Evolutionary conservation across 2,888 invertebrate genomes (phyloP).

Genomic region (Emesis russula): DNA sequence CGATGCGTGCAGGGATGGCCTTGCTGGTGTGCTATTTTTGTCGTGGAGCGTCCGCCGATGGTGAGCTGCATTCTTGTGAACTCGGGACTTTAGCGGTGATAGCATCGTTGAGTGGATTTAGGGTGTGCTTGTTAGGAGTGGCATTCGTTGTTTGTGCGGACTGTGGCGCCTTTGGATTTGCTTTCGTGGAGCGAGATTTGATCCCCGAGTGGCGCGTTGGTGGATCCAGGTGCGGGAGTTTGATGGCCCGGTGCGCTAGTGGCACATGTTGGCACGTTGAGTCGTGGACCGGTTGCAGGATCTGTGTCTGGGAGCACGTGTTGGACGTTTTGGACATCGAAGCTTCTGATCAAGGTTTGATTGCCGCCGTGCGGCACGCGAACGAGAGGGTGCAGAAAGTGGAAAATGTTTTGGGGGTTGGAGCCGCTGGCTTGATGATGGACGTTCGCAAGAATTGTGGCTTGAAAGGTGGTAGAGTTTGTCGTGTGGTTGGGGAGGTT

Average conservation of each 20-base stretch:
- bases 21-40: conserved; percentile 43
- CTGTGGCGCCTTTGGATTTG: conserved; percentile 73
- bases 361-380: background rate
- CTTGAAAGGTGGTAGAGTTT: no score
- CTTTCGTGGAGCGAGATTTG: conserved; percentile 37
- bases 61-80: background rate
- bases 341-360: background rate
- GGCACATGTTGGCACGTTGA: conserved; percentile 1
- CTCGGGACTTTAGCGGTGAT: conserved; percentile 22
- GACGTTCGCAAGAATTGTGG: no score
- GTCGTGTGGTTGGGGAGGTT: no score
- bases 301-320: background rate
- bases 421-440: no score
- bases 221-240: conserved; percentile 4
- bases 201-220: background rate
- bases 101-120: conserved; percentile 63
- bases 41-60: background rate
- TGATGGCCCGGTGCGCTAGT: background rate
- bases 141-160: conserved; percentile 72
- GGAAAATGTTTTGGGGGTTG: conserved; percentile 37
- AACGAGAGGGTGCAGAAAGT: conserved; percentile 25
- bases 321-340: background rate
- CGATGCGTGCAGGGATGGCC: conserved; percentile 55
- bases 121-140: conserved; percentile 73
- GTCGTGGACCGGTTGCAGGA: background rate